Conservation (phyloP, 2,113 vertebrate species). For the Alligator sinensis region DNA sequence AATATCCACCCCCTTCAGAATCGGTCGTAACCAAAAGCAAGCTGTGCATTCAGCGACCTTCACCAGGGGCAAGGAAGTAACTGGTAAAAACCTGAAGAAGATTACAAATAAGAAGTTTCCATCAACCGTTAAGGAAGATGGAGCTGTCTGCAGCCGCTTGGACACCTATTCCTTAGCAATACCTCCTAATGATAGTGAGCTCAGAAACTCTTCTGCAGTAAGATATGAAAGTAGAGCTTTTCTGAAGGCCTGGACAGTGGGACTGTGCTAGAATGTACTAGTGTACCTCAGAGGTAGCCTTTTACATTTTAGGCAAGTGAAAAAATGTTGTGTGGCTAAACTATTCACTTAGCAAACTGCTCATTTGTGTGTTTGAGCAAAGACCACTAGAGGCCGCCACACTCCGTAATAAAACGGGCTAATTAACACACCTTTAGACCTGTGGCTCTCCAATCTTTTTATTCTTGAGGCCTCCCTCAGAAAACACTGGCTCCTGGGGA, state of each 20-base stretch:
- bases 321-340: slow-evolving; percentile 37
- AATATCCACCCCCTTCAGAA: background rate
- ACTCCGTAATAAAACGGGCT: background rate
- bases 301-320: background rate
- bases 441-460: no score
- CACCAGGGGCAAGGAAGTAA: background rate
- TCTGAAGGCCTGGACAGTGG: slow-evolving; percentile 5
- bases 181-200: background rate
- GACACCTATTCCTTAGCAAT: background rate
- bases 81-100: background rate
- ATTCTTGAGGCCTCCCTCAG: no score
- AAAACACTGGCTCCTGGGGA: no score
- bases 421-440: slow-evolving; percentile 34
- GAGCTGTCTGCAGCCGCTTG: background rate
- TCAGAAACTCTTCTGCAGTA: background rate
- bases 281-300: background rate
- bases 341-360: slow-evolving; percentile 5
- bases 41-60: background rate
- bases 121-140: background rate
- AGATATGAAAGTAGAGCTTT: slow-evolving; percentile 42
- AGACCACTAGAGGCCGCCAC: slow-evolving; percentile 42
- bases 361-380: slow-evolving; percentile 31
- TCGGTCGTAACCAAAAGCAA: background rate
- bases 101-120: background rate
- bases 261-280: slow-evolving; percentile 43